A percentile compares a stretch with the other conserved stretches of the same genome.
phyloP scores from a whole-genome alignment of 2,113 vertebrate genomes.

The Urocitellus parryii region DNA sequence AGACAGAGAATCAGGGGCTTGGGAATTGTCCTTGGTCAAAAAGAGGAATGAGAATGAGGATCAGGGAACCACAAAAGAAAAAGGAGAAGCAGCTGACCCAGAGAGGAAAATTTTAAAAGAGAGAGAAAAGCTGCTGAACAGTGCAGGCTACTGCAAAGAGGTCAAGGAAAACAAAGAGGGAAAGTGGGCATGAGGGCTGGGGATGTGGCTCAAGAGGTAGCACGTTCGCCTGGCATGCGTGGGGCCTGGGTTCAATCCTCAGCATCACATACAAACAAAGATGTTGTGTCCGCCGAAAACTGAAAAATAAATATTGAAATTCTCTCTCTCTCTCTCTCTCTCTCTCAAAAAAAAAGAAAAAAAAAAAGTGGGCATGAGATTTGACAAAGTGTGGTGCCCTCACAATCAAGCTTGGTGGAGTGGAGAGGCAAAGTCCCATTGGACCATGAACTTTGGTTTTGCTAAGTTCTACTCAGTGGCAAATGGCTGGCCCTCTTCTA shows the following conservation, averaged over 20 bases:
- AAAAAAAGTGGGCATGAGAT: background rate
- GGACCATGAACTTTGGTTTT: background rate
- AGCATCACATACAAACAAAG: no score
- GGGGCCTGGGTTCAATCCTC: no score
- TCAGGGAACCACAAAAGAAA: background rate
- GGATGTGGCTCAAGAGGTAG: no score
- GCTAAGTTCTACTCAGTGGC: background rate
- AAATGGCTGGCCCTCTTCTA: background rate
- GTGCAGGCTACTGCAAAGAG: background rate
- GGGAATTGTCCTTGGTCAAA: background rate
- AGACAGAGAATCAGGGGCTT: background rate
- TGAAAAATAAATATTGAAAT: no score
- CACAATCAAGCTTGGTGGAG: background rate
- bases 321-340: no score
- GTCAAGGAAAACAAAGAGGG: background rate
- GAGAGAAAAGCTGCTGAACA: slow-evolving; percentile 14
- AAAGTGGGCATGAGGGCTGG: background rate
- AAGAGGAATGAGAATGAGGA: background rate
- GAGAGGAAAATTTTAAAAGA: background rate
- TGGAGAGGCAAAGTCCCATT: background rate
- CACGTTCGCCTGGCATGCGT: no score
- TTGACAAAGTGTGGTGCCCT: background rate
- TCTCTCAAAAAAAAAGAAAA: no score
- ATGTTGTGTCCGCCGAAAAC: no score
- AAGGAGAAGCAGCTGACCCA: background rate